phyloP scores from a whole-genome alignment of 2,113 vertebrate species.

The Bombycilla garrulus region DNA sequence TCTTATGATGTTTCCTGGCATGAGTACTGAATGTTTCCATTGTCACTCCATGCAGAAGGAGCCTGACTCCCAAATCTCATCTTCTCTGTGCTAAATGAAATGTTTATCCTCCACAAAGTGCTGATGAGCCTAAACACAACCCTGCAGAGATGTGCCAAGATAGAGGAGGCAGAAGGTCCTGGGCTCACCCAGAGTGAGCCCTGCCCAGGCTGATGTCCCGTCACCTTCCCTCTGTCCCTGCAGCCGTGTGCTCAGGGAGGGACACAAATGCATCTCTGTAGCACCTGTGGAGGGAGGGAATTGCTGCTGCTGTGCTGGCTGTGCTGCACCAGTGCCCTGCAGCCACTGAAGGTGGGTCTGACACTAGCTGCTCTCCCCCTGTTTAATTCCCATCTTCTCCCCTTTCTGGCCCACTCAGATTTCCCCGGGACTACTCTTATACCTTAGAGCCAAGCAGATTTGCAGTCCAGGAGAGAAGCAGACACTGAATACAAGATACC shows the following conservation, averaged over 20 bases:
- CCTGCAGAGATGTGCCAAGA: neutral
- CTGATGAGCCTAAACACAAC: neutral
- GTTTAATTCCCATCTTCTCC: neutral
- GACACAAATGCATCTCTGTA: neutral
- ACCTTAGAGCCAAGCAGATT: neutral
- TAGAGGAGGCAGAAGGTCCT: neutral
- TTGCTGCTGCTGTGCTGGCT: neutral
- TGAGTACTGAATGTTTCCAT: neutral
- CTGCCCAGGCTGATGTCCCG: neutral
- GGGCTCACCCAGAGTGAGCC: neutral
- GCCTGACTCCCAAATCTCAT: neutral
- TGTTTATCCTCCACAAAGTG: neutral
- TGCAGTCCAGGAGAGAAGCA: neutral
- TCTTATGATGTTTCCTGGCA: conserved; percentile 13
- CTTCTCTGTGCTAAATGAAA: neutral
- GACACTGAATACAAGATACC: neutral
- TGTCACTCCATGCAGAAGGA: neutral
- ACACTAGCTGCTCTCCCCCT: neutral
- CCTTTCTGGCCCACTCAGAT: neutral
- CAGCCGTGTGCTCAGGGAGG: neutral
- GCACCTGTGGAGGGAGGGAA: neutral
- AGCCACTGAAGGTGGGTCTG: neutral
- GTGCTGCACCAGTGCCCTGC: neutral
- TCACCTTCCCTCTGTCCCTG: neutral
- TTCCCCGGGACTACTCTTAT: neutral